Evolutionary conservation across 2,888 invertebrate species (phyloP).

Genomic region (Oxytorus armatus): DNA sequence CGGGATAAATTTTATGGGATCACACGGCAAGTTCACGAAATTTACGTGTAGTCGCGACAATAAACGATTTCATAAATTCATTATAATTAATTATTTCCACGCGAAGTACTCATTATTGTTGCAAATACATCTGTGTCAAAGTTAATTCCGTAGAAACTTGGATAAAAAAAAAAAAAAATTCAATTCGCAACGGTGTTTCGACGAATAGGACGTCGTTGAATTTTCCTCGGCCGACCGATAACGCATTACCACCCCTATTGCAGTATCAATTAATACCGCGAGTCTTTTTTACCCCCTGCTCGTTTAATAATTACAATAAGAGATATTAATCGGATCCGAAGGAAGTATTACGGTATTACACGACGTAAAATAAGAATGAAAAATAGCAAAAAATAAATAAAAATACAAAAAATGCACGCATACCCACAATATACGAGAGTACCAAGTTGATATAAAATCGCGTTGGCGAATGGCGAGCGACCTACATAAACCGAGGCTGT

Average conservation of each 20-base stretch:
- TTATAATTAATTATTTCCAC: not conserved
- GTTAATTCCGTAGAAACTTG: too few species aligned
- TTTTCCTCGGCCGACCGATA: not conserved
- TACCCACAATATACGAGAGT: slow-evolving; percentile 25
- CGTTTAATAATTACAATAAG: slow-evolving; percentile 35
- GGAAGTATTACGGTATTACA: slow-evolving; percentile 48
- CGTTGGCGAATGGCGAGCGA: slow-evolving; percentile 63
- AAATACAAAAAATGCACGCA: not conserved
- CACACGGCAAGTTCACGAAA: too few species aligned
- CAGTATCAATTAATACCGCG: not conserved
- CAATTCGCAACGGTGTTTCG: too few species aligned
- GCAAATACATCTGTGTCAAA: too few species aligned
- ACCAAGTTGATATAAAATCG: slow-evolving; percentile 57
- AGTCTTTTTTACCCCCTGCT: not conserved
- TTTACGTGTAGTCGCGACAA: too few species aligned
- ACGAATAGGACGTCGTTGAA: not conserved
- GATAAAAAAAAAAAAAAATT: too few species aligned
- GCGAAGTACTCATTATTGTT: too few species aligned
- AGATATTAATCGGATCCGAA: slow-evolving; percentile 42
- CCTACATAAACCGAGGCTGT: slow-evolving; percentile 64
- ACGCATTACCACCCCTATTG: not conserved
- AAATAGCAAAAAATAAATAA: not conserved
- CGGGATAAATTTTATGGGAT: too few species aligned
- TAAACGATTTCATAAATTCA: too few species aligned
- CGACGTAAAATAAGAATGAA: not conserved